Evolutionary conservation across 2,888 invertebrate genomes (phyloP), one percentile per base, ranked within the genome.

Genomic region (Ethmia dodecea): DNA sequence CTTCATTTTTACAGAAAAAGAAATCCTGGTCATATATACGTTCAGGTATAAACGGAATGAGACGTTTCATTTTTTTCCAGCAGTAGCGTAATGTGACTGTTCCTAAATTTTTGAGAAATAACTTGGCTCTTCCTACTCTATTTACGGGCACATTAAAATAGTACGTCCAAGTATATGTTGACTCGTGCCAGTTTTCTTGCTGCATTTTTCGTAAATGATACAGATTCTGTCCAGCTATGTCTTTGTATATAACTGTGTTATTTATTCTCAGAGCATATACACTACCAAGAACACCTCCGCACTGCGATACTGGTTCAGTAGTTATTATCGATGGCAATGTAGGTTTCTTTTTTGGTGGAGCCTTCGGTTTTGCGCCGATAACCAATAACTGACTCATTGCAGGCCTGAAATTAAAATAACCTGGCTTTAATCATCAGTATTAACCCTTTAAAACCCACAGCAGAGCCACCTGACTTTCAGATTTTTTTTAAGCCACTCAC

Each of bases 1-100:
- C 73, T 54, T 87, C 87, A 43, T 87, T 88, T 61, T 88, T 89
- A 37, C 88, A 81, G 40, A 90, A 90, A 53, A 77, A 89, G 52
- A 89, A 90, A 0, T 72, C 71, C 54, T 76, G 84, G 26, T 64
- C 71, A 34, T 54, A 60, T 18, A 43, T 47, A 27, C 62, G 64
- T 37, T 75, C 73, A 3, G 73, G 67, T 45, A 79, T 67, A 20
- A 65, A 64, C 2, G 63, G 66, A 16, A 78, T 60, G 0, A 62
- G 40, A 28, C 54, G 60, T 39, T 62, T 72, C 9, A 81, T 49
- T 54, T 64, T 74, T 40, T 76, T 78, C 89, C 89, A 89, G 35
- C 79, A 78, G 51, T 87, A 88, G 37, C 72, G 61, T 6, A 89
- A 49, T 3, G 78, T 56, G 0, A 76, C 73, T 8, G 83, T 86